Conservation (phyloP, 1,140 invertebrate species). For the Himalopsyche phryganea region DNA sequence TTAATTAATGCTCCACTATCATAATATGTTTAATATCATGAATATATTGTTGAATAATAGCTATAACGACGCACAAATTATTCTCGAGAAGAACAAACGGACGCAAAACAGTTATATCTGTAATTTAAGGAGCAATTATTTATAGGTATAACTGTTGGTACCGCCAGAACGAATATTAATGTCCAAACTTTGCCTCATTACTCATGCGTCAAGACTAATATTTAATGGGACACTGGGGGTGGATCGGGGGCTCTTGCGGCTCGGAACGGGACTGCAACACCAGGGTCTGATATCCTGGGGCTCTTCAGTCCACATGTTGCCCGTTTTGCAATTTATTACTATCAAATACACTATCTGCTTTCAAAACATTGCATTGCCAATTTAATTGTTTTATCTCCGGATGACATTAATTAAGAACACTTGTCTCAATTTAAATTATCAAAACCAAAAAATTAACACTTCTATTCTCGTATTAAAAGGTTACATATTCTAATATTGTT, state of each 20-base stretch:
- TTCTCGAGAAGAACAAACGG: slow-evolving; percentile 3
- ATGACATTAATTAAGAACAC: too few species aligned
- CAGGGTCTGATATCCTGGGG: not conserved
- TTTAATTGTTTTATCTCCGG: too few species aligned
- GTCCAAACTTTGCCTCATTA: slow-evolving; percentile 32
- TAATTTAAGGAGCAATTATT: slow-evolving; percentile 34
- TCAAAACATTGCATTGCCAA: not conserved
- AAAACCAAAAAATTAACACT: too few species aligned
- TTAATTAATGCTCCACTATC: too few species aligned
- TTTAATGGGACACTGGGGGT: slow-evolving; percentile 29
- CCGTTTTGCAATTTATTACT: not conserved
- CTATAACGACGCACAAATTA: slow-evolving; percentile 12
- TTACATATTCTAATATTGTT: too few species aligned
- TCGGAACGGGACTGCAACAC: not conserved
- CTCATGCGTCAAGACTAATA: slow-evolving; percentile 31
- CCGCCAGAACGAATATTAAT: slow-evolving; percentile 33
- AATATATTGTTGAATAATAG: not conserved
- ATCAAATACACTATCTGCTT: not conserved
- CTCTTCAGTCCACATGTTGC: slow-evolving; percentile 25
- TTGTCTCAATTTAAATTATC: too few species aligned
- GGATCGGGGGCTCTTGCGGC: not conserved
- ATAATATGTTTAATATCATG: too few species aligned
- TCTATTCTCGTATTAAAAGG: too few species aligned
- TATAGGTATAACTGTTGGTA: slow-evolving; percentile 31
- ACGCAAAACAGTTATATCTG: slow-evolving; percentile 26